Percentiles rank a stretch among this genome's conserved stretches.
phyloP scores from a whole-genome alignment of 2,797 vertebrate genomes.

The Psittacula echo region DNA sequence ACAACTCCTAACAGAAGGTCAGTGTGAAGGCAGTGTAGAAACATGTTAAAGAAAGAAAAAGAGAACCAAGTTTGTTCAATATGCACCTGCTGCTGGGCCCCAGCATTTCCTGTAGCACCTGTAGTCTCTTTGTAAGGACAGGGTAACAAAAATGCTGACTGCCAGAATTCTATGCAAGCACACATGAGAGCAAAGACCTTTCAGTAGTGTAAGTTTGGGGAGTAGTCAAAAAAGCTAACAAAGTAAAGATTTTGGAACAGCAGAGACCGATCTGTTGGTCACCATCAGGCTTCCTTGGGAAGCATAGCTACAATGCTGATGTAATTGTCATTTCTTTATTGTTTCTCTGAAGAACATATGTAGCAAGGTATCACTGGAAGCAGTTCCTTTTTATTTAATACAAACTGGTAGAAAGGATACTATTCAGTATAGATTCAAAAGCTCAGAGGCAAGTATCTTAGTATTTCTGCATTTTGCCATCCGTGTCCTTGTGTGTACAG shows the following conservation, averaged over 20 bases:
- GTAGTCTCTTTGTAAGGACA: neutral
- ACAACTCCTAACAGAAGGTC: conserved; percentile 81
- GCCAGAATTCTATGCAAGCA: neutral
- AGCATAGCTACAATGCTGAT: neutral
- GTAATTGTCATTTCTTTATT: neutral
- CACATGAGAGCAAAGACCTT: neutral
- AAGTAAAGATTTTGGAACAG: neutral
- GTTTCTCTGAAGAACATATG: neutral
- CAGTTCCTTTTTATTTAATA: neutral
- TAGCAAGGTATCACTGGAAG: neutral
- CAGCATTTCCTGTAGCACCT: neutral
- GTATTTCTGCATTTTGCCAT: neutral
- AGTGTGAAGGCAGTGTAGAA: neutral
- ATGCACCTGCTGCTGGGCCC: neutral
- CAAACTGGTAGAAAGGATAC: neutral
- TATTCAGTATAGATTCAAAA: neutral
- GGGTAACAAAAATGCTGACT: neutral
- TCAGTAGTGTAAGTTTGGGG: neutral
- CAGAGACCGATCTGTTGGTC: neutral
- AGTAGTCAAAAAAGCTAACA: neutral
- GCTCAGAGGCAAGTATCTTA: neutral
- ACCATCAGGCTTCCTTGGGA: neutral
- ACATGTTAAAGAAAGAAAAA: neutral
- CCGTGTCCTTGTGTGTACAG: neutral
- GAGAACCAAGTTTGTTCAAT: neutral